Base-by-base conservation (phyloP, 2,888 invertebrate species). In the Synanthedon tipuliformis region DNA sequence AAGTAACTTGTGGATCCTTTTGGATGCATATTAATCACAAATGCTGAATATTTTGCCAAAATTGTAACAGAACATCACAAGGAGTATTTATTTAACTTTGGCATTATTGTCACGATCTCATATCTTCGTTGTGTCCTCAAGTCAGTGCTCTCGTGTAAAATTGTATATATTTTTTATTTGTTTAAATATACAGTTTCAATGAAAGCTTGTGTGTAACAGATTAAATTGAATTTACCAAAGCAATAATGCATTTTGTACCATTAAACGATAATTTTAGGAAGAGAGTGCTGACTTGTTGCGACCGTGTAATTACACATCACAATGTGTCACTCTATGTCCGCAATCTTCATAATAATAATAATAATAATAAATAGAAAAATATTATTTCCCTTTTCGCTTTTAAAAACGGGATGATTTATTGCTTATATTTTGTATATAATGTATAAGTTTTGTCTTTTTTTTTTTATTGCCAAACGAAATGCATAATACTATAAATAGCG, bases 201-300 rank as follows among this genome's bases (percentile, higher is more conserved):
- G 62, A 62, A 57, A 60, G 72, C 72, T 78, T 75, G 73, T 71
- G 65, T 57, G 61, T 70, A 61, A 56, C 64, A 61, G 60, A 63
- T 62, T 57, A 66, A 60, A 60, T 64, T 66, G 64, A 69, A 68
- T 71, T 80, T 78, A 80, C 85, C 86, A 85, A 85, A 86, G 84
- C 74, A 66, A 69, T 68, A 63, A 55, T 78, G 82, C 80, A 84
- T 83, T 45, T 85, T 83, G 68, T 80, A 34, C 10, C 10, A 34
- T 10, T 34, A 34, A 34, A 34, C 10, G 10, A 34, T 34, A 73
- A 73, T 75, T 65, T 73, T 74, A 73, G 69, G 67, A 57, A 64
- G 54, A 63, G 16, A 4, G 75, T 82, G 78, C 82, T 83, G 83
- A 78, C 77, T 63, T 59, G 63, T 71, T n/a, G n/a, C n/a, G 71